Evolutionary conservation across 2,888 invertebrate genomes (phyloP).

Genomic region (Dysmachus trigonus): DNA sequence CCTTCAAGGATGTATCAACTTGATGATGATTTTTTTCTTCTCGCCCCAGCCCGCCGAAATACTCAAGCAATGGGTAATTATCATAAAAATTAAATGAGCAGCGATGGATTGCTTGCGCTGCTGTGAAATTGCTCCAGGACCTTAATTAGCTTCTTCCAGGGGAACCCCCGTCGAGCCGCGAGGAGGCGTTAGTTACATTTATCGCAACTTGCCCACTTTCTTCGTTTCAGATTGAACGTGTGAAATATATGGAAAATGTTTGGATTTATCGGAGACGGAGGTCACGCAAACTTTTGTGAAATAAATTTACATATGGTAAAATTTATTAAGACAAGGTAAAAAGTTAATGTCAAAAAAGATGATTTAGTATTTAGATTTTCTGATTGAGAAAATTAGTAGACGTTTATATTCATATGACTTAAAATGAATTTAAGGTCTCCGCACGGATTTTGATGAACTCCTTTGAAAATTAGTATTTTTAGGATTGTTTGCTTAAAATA

Average conservation of each 20-base stretch:
- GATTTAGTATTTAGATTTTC: too few species aligned
- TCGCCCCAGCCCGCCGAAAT: neutral
- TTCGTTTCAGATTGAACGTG: neutral
- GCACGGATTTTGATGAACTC: too few species aligned
- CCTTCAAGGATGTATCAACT: constrained; percentile 37
- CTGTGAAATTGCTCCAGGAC: neutral
- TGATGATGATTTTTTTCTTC: neutral
- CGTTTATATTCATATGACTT: too few species aligned
- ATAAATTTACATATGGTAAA: neutral
- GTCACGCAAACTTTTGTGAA: neutral
- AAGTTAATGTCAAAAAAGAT: too few species aligned
- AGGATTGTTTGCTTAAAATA: too few species aligned
- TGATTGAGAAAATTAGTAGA: too few species aligned
- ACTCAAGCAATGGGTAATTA: constrained; percentile 12
- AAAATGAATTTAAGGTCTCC: too few species aligned
- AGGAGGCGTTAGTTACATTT: neutral
- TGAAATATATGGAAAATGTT: neutral
- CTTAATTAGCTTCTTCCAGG: neutral
- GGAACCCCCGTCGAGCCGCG: neutral
- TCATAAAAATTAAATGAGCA: constrained; percentile 37
- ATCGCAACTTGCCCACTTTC: neutral
- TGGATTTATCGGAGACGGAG: neutral
- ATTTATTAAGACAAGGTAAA: neutral
- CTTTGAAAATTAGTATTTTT: too few species aligned
- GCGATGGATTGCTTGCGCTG: neutral